Evolutionary conservation across 2,113 vertebrate species (phyloP).

Genomic region (Diglossa brunneiventris): DNA sequence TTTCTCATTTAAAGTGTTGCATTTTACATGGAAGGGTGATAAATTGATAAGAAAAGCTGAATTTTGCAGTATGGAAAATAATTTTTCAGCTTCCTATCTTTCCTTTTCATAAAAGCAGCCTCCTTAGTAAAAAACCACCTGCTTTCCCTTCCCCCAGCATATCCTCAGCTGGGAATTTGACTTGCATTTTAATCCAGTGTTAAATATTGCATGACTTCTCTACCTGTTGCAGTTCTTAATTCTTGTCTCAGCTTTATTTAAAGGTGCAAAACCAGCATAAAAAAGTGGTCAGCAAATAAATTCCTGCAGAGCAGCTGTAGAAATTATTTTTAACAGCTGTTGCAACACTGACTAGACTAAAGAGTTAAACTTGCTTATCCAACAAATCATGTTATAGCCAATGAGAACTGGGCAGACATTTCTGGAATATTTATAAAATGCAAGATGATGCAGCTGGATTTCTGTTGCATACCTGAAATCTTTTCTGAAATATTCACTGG

Average conservation of each 20-base stretch:
- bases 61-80: neutral
- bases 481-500: slow-evolving; percentile 51
- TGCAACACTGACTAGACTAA: slow-evolving; percentile 40
- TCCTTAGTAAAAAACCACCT: neutral
- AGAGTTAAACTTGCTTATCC: slow-evolving; percentile 65
- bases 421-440: slow-evolving; percentile 69
- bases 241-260: slow-evolving; percentile 70
- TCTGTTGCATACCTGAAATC: slow-evolving; percentile 60
- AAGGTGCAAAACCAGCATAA: slow-evolving; percentile 68
- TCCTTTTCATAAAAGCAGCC: neutral
- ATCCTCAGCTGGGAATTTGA: slow-evolving; percentile 1
- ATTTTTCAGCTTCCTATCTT: neutral
- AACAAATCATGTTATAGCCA: slow-evolving; percentile 40
- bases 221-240: slow-evolving; percentile 70
- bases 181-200: slow-evolving; percentile 36
- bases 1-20: neutral
- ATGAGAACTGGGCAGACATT: slow-evolving; percentile 57
- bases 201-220: slow-evolving; percentile 60
- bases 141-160: neutral
- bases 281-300: slow-evolving; percentile 66
- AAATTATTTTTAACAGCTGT: slow-evolving; percentile 73
- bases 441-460: slow-evolving; percentile 53
- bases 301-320: slow-evolving; percentile 75
- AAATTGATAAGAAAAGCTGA: neutral
- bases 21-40: neutral